Conservation (phyloP, 1,140 invertebrate species). For the Venturia canescens region DNA sequence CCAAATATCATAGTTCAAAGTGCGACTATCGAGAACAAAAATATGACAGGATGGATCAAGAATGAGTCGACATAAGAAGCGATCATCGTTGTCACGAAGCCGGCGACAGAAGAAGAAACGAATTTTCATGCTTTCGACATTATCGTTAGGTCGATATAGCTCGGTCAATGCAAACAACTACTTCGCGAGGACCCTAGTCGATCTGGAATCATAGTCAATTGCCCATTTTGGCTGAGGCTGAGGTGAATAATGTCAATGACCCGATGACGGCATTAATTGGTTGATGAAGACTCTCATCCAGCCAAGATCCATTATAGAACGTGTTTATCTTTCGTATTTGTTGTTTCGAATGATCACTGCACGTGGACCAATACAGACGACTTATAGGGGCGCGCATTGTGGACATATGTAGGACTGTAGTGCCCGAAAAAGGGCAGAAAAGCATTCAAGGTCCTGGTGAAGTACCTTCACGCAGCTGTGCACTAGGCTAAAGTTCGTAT, state of each 20-base stretch:
- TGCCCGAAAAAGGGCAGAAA: not conserved
- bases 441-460: not conserved
- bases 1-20: not conserved
- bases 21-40: not conserved
- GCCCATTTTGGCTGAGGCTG: not conserved
- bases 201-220: not conserved
- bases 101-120: too few species aligned
- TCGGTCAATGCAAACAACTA: too few species aligned
- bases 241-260: not conserved
- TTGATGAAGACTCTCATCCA: not conserved
- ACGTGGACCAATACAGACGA: conserved; percentile 11
- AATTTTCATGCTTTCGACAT: too few species aligned
- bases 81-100: too few species aligned
- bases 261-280: conserved; percentile 9
- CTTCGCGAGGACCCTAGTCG: too few species aligned
- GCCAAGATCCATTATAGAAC: conserved; percentile 28
- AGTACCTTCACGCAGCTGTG: not conserved
- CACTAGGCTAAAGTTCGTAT: not conserved
- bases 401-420: not conserved
- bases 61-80: not conserved
- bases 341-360: conserved; percentile 40
- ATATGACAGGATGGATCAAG: not conserved
- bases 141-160: too few species aligned
- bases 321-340: conserved; percentile 46
- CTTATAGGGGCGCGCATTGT: not conserved